phyloP scores from a whole-genome alignment of 2,797 vertebrate genomes.

The Gila robusta region DNA sequence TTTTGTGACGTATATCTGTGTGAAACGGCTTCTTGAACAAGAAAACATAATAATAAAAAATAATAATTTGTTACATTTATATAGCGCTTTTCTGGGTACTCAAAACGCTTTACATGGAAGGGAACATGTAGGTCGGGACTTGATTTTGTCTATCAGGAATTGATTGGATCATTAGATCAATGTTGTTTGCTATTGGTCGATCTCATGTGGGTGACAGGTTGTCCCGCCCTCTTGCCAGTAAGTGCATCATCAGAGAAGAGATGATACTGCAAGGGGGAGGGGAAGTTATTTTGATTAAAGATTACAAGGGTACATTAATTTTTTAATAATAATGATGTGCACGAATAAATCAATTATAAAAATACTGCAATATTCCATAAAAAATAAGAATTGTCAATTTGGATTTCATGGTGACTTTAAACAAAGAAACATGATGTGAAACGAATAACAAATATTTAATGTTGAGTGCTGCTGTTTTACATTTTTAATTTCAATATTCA shows the following conservation, averaged over 20 bases:
- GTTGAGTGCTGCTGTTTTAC: neutral
- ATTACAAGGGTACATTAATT: neutral
- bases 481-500: neutral
- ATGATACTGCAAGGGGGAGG: neutral
- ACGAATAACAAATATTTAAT: neutral
- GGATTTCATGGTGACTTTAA: conserved; percentile 2
- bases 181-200: neutral
- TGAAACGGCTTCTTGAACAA: neutral
- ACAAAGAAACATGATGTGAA: neutral
- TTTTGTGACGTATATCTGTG: neutral
- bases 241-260: neutral
- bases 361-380: neutral
- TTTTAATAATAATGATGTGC: no score
- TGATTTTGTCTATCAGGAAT: neutral
- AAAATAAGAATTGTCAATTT: neutral
- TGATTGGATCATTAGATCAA: neutral
- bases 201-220: neutral
- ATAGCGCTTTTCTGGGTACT: no score
- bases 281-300: neutral
- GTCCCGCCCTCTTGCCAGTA: no score
- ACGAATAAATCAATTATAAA: no score
- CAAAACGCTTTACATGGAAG: no score
- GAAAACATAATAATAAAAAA: neutral
- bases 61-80: no score
- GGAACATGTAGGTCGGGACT: neutral